A percentile compares a stretch with the other conserved stretches of the same genome.
These are phyloP conservation scores for Parnassius apollo DNA, from an alignment of 2,888 invertebrate species.

Conservation along the genomic window DNA sequence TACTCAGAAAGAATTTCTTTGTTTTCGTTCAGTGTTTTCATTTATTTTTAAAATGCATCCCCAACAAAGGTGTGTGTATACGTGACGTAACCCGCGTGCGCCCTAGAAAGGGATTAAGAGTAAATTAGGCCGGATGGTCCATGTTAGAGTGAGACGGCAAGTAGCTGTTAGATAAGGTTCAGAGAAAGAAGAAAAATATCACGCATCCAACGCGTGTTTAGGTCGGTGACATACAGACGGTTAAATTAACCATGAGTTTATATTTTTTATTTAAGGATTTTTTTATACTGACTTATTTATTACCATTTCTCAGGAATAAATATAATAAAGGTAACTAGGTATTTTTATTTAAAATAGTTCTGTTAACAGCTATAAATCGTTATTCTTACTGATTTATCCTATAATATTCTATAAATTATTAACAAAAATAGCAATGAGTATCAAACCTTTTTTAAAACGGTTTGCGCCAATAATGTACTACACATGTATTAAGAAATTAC, in stretches of 20 bases:
- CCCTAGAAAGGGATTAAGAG: conserved; percentile 21
- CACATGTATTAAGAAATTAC: too few relatives aligned
- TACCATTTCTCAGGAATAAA: too few relatives aligned
- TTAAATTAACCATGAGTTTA: conserved; percentile 1
- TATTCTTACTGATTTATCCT: too few relatives aligned
- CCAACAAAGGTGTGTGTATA: conserved; percentile 16
- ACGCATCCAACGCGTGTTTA: conserved; percentile 17
- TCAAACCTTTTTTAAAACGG: too few relatives aligned
- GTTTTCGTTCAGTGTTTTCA: conserved; percentile 3
- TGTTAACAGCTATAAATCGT: too few relatives aligned
- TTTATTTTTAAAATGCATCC: conserved; percentile 13
- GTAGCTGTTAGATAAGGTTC: not conserved
- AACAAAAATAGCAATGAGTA: too few relatives aligned
- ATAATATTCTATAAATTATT: too few relatives aligned
- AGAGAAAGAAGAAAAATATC: conserved; percentile 18
- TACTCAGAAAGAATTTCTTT: conserved; percentile 1
- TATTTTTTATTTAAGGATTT: not conserved
- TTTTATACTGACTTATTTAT: too few relatives aligned
- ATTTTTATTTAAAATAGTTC: too few relatives aligned
- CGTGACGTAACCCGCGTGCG: conserved; percentile 19
- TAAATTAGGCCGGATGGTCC: conserved; percentile 13
- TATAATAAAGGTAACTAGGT: too few relatives aligned
- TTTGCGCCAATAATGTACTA: too few relatives aligned
- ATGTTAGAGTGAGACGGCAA: conserved; percentile 9
- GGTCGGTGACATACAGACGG: conserved; percentile 13